Base-by-base conservation (phyloP, 2,888 invertebrate species). In the Macrophya annulata region DNA sequence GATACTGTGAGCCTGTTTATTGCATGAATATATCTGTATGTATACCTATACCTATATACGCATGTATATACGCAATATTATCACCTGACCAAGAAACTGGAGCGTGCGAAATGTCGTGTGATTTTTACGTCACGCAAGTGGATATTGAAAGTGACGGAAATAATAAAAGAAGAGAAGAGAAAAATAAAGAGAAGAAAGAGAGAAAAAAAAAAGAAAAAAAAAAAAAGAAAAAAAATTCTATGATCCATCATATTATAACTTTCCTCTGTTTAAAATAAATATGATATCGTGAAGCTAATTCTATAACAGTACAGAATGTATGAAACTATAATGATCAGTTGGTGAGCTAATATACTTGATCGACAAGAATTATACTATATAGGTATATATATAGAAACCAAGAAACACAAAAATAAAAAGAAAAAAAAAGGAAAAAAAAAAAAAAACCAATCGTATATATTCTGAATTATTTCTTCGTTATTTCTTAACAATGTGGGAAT, bases 71-170 rank as follows among this genome's bases (percentile, higher is more conserved):
- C 31, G 71, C 40, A 71, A 25, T 8, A 71, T 71, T n/a, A 71
- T 71, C 71, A 71, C 37, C 71, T 40, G 37, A 71, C 37, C 71
- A 40, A 59, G 79, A 79, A 79, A 79, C 59, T 55, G 79, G 79
- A 79, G 79, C 79, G 79, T 79, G 79, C 79, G 79, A 79, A 79
- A 48, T 79, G 79, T 79, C 79, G 59, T 55, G 37, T 79, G 79
- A 59, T 37, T 72, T 72, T 72, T 72, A 31, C 43, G 74, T 45
- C 74, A 74, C 45, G 74, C 74, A 45, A 21, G 45, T 31, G 74
- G 45, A 77, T 51, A 77, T 77, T 37, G 77, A 77, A 77, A 77
- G 77, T 77, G 77, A 55, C 51, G 55, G 31, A 48, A 76, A 48
- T 4, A 40, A 72, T n/a, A 5, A n/a, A 37, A 12, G 3, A 43